A percentile compares a stretch with the other conserved stretches of the same genome.
These are phyloP conservation scores for Arvicanthis niloticus DNA, from an alignment of 2,113 vertebrate species.

Conservation along the genomic window DNA sequence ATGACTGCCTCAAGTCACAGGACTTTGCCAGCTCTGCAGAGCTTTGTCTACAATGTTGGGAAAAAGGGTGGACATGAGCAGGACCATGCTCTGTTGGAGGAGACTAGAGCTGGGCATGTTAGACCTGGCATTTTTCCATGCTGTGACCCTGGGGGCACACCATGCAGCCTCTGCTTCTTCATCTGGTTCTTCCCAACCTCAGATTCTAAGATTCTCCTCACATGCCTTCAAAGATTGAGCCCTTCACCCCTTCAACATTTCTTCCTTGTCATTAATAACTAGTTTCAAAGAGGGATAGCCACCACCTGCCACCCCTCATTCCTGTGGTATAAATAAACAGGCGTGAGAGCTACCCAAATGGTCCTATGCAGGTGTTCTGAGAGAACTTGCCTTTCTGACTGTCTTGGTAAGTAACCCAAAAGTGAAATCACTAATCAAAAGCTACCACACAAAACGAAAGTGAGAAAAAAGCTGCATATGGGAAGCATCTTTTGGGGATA, in stretches of 20 bases:
- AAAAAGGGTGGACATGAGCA: not conserved
- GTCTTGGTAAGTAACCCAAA: not conserved
- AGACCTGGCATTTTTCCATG: not conserved
- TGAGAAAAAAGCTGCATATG: not conserved
- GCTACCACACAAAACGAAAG: not conserved
- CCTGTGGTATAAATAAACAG: not conserved
- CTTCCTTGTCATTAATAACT: not conserved
- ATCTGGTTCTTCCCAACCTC: not conserved
- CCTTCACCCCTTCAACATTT: not conserved
- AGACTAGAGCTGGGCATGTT: not conserved
- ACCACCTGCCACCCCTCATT: not conserved
- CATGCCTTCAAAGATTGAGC: not conserved
- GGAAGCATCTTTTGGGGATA: slow-evolving; percentile 4
- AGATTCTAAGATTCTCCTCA: not conserved
- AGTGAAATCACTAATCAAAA: not conserved
- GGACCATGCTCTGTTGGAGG: not conserved
- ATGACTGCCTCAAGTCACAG: not conserved
- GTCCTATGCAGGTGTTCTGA: not conserved
- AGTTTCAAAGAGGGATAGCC: not conserved
- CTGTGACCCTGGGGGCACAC: not conserved
- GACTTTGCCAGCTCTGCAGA: not conserved
- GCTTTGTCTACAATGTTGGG: not conserved
- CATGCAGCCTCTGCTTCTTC: not conserved
- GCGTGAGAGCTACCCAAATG: not conserved
- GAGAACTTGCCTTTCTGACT: not conserved